Percentiles rank a stretch among this genome's conserved stretches.
phyloP scores from a whole-genome alignment of 2,888 invertebrate genomes.

The Xestoiulus laeticollis region DNA sequence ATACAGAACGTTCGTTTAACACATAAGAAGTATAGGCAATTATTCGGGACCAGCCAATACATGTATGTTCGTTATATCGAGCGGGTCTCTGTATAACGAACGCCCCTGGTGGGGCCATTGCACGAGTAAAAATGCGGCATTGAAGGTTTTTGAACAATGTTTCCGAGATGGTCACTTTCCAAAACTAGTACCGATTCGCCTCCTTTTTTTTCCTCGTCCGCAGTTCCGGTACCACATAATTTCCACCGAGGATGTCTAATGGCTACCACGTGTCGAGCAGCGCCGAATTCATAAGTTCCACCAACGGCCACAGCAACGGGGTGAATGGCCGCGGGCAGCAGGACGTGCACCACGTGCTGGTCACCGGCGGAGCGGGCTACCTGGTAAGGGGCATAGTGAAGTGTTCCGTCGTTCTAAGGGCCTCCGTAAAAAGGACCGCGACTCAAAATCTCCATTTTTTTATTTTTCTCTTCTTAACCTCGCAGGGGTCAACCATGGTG shows the following conservation, averaged over 20 bases:
- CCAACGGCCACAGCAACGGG: slow-evolving; percentile 44
- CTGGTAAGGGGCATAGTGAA: slow-evolving; percentile 57
- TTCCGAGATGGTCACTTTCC: neutral
- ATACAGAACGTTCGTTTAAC: no score
- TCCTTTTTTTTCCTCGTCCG: neutral
- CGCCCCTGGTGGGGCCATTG: no score
- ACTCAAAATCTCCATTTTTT: neutral
- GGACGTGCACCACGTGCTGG: slow-evolving; percentile 57
- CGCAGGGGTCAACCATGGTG: slow-evolving; percentile 62
- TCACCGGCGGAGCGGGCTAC: slow-evolving; percentile 64
- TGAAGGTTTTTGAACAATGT: neutral
- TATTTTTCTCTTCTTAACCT: neutral
- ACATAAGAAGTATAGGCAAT: no score
- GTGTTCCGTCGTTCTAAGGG: no score
- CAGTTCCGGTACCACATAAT: neutral
- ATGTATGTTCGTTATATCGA: no score
- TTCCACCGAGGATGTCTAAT: slow-evolving; percentile 4
- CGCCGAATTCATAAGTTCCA: neutral
- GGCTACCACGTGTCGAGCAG: slow-evolving; percentile 3
- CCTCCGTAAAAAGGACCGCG: neutral
- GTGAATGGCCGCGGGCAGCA: neutral
- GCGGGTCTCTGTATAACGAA: no score
- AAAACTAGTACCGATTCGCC: neutral
- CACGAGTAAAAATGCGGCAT: no score
- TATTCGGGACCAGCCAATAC: no score